Evolutionary conservation across 2,797 vertebrate species (phyloP).

Genomic region (Hephaestus fuliginosus): DNA sequence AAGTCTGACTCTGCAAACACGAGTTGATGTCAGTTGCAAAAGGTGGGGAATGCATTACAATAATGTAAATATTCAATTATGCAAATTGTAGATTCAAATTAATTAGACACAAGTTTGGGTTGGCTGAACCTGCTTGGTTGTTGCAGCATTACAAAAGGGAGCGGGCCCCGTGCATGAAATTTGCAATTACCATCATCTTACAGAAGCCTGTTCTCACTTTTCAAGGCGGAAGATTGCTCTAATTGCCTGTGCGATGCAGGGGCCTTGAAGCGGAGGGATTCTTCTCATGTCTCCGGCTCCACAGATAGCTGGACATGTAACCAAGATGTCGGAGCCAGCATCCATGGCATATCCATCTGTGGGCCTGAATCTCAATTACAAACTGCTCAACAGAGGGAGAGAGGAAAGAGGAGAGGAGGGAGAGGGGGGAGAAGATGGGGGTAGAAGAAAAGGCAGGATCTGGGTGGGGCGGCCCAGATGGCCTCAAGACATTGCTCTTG

Average conservation of each 20-base stretch:
- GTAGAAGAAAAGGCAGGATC: background rate
- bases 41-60: conserved; percentile 59
- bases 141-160: conserved; percentile 56
- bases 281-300: conserved; percentile 51
- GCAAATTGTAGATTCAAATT: conserved; percentile 76
- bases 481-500: background rate
- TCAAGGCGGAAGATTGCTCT: conserved; percentile 59
- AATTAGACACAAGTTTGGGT: conserved; percentile 76
- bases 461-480: background rate
- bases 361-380: conserved; percentile 70
- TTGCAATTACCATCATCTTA: conserved; percentile 66
- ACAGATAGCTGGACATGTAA: conserved; percentile 61
- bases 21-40: conserved; percentile 63
- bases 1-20: conserved; percentile 55
- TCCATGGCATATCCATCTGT: conserved; percentile 70
- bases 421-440: background rate
- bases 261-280: conserved; percentile 56
- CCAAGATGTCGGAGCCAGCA: conserved; percentile 51
- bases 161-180: conserved; percentile 52
- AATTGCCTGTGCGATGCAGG: conserved; percentile 63
- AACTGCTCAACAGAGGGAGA: conserved; percentile 39
- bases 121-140: conserved; percentile 68
- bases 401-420: background rate
- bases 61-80: conserved; percentile 78
- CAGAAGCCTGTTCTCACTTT: conserved; percentile 37